These are phyloP conservation scores for Chaetorhynchus papuensis DNA, from an alignment of 2,113 vertebrate species.

Conservation along the genomic window DNA sequence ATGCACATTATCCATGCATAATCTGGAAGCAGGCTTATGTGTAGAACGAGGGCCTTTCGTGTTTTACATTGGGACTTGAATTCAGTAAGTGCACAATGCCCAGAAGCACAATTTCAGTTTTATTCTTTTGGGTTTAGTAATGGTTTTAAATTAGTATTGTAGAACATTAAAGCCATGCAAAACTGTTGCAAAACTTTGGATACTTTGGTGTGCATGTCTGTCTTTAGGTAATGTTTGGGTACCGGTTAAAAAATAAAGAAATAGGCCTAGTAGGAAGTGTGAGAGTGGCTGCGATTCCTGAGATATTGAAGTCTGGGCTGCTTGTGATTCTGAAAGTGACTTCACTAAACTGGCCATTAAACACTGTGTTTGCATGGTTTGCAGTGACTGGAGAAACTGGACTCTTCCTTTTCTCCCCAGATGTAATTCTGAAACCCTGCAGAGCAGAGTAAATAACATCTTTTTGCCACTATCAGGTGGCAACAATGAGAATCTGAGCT, in stretches of 20 bases:
- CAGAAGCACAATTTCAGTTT: neutral
- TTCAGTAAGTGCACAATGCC: neutral
- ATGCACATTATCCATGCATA: neutral
- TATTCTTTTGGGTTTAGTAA: neutral
- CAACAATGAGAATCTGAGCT: neutral
- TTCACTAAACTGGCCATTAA: neutral
- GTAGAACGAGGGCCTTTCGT: neutral
- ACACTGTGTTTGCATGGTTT: accelerated
- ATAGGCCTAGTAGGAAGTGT: neutral
- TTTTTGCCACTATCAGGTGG: neutral
- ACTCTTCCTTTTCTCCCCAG: neutral
- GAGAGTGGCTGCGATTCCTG: neutral
- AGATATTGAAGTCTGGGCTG: neutral
- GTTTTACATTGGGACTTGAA: neutral
- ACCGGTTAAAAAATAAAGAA: neutral
- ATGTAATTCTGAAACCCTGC: neutral
- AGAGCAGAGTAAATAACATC: neutral
- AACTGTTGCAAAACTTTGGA: neutral
- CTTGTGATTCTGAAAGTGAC: neutral
- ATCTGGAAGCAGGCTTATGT: neutral
- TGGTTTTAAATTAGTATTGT: neutral
- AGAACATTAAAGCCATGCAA: neutral
- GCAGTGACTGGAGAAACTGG: neutral
- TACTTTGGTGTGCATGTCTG: accelerated
- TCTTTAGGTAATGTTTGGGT: neutral